These are phyloP conservation scores for Drosophila sp. DNA, from an alignment of 1,140 invertebrate genomes.

Conservation along the genomic window DNA sequence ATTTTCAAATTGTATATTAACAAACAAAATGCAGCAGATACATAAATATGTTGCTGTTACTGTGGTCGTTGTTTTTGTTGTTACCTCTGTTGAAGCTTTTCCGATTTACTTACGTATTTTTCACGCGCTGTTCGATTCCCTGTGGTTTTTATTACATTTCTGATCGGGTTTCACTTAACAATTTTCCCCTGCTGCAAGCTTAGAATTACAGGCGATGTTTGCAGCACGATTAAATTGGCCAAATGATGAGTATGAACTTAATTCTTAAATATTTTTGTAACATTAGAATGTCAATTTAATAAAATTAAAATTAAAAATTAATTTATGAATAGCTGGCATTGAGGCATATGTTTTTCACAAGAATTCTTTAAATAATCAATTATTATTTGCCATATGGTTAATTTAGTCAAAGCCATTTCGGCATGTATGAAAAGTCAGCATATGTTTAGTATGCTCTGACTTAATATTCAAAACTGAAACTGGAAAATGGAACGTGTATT, in stretches of 20 bases:
- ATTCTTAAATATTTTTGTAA: no score
- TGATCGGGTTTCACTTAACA: conserved; percentile 14
- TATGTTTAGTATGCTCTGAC: not conserved
- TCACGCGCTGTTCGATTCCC: conserved; percentile 24
- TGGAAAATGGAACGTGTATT: not conserved
- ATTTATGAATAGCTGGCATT: no score
- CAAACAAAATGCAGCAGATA: conserved; percentile 11
- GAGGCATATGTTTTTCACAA: not conserved
- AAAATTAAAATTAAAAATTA: no score
- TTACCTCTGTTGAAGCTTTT: conserved; percentile 20
- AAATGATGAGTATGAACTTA: conserved; percentile 1
- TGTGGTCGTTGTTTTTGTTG: not conserved
- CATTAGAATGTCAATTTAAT: no score
- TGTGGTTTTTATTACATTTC: conserved; percentile 28
- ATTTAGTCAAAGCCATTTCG: not conserved
- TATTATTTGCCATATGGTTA: conserved; percentile 10
- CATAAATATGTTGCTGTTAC: not conserved
- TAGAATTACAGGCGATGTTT: not conserved
- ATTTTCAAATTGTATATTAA: conserved; percentile 34
- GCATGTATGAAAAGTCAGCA: not conserved
- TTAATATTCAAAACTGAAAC: not conserved
- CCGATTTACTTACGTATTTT: not conserved
- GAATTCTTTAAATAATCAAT: conserved; percentile 5
- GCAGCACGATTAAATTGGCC: conserved; percentile 5
- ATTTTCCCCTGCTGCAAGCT: not conserved